phyloP scores from a whole-genome alignment of 2,888 invertebrate genomes.

The Hemithea aestivaria region DNA sequence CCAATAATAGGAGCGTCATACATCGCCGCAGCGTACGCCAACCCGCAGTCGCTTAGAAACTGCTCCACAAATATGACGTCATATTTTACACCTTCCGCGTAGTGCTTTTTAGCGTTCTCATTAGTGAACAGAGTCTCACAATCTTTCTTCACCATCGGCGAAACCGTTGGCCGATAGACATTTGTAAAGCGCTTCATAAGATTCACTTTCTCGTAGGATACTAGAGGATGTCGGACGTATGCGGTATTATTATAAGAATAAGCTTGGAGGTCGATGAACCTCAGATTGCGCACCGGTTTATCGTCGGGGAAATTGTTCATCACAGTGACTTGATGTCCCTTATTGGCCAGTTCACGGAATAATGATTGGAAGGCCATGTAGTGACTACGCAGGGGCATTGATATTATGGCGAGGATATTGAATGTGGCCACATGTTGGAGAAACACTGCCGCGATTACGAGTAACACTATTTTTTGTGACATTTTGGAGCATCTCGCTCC shows the following conservation, averaged over 20 bases:
- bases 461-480: conserved; percentile 3
- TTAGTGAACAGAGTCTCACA: conserved; percentile 39
- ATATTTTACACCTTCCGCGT: conserved; percentile 40
- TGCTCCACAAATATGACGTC: conserved; percentile 69
- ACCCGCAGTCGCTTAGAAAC: conserved; percentile 63
- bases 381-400: conserved; percentile 80
- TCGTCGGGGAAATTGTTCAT: conserved; percentile 76
- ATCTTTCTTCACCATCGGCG: conserved; percentile 36
- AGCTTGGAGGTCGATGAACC: conserved; percentile 65
- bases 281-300: conserved; percentile 62
- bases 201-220: conserved; percentile 30
- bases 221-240: conserved; percentile 22
- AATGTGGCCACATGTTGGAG: conserved; percentile 44
- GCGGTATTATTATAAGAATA: conserved; percentile 13
- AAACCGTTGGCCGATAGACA: conserved; percentile 26
- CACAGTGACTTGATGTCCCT: conserved; percentile 81
- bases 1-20: conserved; percentile 71
- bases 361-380: conserved; percentile 79
- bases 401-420: conserved; percentile 70
- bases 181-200: conserved; percentile 29
- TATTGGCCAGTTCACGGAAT: conserved; percentile 70
- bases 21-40: conserved; percentile 52
- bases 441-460: conserved; percentile 6
- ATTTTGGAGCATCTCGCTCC: background rate
- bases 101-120: conserved; percentile 37